Conservation (phyloP, 2,113 vertebrate species). For the Equus quagga region DNA sequence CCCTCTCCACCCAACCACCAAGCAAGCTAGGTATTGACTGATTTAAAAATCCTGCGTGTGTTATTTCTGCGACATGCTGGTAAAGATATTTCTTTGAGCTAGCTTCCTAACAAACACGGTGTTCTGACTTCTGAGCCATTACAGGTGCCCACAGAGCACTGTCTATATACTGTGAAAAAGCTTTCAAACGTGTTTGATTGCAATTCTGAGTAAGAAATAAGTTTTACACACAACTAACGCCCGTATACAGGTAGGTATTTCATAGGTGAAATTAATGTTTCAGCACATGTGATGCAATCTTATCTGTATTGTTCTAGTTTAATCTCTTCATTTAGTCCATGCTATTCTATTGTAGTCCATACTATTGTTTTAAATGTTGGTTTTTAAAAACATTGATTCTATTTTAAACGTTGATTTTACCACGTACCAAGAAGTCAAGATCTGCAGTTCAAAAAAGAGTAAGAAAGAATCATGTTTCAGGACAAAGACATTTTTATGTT, state of each 20-base stretch:
- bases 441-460: neutral
- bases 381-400: neutral
- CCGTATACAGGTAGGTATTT: neutral
- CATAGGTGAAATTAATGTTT: neutral
- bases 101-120: neutral
- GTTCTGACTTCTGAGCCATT: neutral
- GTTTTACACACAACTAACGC: neutral
- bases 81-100: neutral
- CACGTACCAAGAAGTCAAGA: neutral
- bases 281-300: neutral
- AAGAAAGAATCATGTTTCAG: neutral
- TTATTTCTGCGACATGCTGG: neutral
- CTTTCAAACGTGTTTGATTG: neutral
- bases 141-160: neutral
- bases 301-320: neutral
- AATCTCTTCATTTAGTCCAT: neutral
- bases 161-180: neutral
- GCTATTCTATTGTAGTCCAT: neutral
- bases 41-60: neutral
- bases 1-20: neutral
- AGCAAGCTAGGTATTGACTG: neutral
- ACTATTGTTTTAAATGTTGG: neutral
- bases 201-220: neutral
- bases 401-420: slow-evolving; percentile 30
- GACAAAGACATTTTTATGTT: neutral